Base-by-base conservation (phyloP, 2,113 vertebrate species). In the Seriola quinqueradiata region DNA sequence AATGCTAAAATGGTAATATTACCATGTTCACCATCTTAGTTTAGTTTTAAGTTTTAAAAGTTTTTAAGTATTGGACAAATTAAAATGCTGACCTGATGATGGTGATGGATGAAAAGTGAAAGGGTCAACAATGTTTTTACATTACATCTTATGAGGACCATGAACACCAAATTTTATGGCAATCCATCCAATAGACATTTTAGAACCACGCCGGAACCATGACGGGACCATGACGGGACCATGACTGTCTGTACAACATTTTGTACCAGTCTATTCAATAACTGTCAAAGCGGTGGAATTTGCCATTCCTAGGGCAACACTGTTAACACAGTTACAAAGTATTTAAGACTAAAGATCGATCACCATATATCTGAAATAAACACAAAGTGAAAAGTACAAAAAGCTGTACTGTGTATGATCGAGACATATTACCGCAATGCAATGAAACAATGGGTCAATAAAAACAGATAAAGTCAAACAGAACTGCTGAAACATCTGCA, bases 401-500 rank as follows among this genome's bases (percentile, higher is more conserved):
- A 65, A 76, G 34, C 32, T 64, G 23, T 10, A 38, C 5, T 42
- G 16, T 16, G 8, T 19, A 10, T 44, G 21, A 67, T 63, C n/a
- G 28, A 21, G 34, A 42, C 44, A 50, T 32, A 74, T 67, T n/a
- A 38, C 36, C 8, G 8, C 16, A 14, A 59, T 44, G 12, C 54
- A 52, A 32, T 81, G 50, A 63, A 74, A 54, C 28, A 69, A 34
- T 28, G 17, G 16, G n/a, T 69, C 52, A 70, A 5, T 68, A 40
- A 81, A 80, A 74, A 58, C 38, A 84, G 71, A 79, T 50, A 16
- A 42, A 59, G 58, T 70, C 36, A 38, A 64, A 54, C 36, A 48
- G 11, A 46, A 4, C 70, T 58, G 59, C 21, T 42, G 17, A 78
- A 78, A 79, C 50, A 85, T 86, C 67, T 89, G 75, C 52, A 46